Evolutionary conservation across 2,113 vertebrate species (phyloP).

Genomic region (Bostrychus sinensis): DNA sequence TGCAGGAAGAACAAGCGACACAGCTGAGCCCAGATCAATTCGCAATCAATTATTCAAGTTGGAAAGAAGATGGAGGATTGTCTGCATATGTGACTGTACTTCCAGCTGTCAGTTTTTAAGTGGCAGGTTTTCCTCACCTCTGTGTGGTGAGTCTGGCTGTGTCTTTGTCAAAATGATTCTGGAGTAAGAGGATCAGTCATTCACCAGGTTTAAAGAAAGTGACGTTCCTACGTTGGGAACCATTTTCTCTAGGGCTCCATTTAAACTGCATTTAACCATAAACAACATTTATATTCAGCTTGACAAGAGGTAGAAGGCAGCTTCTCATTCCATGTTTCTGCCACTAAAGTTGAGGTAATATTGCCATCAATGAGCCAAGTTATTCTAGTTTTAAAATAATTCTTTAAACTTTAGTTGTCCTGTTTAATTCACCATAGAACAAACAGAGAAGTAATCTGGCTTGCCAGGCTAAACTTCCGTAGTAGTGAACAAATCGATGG

Average conservation of each 20-base stretch:
- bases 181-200: constrained; percentile 22
- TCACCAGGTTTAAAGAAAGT: constrained; percentile 13
- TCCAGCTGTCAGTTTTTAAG: constrained; percentile 39
- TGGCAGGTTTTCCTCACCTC: constrained; percentile 43
- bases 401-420: no score
- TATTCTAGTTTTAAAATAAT: no score
- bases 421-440: no score
- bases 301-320: no score
- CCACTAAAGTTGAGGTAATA: no score
- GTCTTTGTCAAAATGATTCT: constrained; percentile 41
- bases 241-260: constrained; percentile 17
- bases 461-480: no score
- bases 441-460: no score
- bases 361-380: no score
- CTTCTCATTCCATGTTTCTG: no score
- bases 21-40: constrained; percentile 55
- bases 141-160: constrained; percentile 24
- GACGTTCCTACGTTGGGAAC: constrained; percentile 47
- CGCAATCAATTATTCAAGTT: constrained; percentile 59
- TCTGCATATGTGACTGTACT: constrained; percentile 24
- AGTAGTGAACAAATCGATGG: no score
- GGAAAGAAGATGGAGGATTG: constrained; percentile 10
- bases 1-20: constrained; percentile 14
- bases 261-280: not conserved
- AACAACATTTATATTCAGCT: not conserved